These are phyloP conservation scores for Pangasius larnaudii DNA, from an alignment of 2,797 vertebrate genomes.

Conservation along the genomic window DNA sequence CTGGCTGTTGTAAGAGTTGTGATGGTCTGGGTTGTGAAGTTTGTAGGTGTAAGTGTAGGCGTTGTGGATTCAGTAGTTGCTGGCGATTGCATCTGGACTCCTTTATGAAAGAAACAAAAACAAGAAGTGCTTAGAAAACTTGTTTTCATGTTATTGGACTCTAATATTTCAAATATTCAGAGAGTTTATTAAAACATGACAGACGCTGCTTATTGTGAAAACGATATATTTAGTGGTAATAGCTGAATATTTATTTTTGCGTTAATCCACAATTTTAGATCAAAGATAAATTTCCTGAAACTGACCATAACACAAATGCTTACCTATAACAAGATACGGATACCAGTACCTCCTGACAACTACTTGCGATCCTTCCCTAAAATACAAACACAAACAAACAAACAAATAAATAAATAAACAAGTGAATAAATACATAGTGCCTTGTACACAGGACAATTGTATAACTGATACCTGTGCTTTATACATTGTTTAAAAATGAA, in stretches of 20 bases:
- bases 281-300: neutral
- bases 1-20: neutral
- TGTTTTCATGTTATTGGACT: neutral
- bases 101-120: neutral
- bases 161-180: neutral
- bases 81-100: neutral
- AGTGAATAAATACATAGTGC: neutral
- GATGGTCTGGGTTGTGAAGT: neutral
- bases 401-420: neutral
- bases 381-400: neutral
- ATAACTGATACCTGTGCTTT: neutral
- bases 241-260: neutral
- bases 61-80: conserved; percentile 6
- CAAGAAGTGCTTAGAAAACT: neutral
- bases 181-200: neutral
- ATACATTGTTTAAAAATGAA: too few relatives aligned
- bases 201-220: neutral
- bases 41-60: neutral
- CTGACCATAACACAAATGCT: neutral
- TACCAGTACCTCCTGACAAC: conserved; percentile 52
- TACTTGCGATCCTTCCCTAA: conserved; percentile 42
- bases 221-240: neutral
- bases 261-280: neutral
- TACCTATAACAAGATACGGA: conserved; percentile 42
- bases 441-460: neutral